These are phyloP conservation scores for Benitochromis conjunctus DNA, from an alignment of 2,113 vertebrate genomes.

Conservation along the genomic window DNA sequence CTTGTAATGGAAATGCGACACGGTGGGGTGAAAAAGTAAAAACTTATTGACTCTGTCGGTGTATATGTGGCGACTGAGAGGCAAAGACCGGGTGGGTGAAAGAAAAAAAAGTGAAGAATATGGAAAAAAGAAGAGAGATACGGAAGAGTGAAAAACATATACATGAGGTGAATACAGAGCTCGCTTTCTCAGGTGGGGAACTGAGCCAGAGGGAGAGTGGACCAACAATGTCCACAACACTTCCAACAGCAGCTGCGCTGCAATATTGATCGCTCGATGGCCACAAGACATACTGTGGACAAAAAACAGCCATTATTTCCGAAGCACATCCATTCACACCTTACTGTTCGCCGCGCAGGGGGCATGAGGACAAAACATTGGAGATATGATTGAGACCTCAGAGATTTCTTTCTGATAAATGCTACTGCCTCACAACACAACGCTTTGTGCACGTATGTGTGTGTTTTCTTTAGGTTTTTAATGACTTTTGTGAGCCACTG, in stretches of 20 bases:
- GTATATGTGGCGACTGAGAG: neutral
- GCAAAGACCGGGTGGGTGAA: neutral
- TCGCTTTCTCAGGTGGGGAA: neutral
- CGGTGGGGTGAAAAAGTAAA: neutral
- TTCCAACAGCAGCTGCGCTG: neutral
- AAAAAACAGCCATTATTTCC: conserved; percentile 15
- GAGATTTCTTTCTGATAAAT: neutral
- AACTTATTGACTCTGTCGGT: conserved; percentile 14
- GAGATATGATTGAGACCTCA: neutral
- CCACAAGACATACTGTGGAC: conserved; percentile 1
- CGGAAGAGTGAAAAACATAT: neutral
- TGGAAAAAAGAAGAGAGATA: neutral
- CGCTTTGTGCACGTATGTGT: neutral
- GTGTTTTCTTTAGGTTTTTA: neutral
- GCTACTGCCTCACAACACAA: neutral
- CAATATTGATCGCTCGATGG: neutral
- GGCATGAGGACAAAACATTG: neutral
- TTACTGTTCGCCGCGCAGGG: neutral
- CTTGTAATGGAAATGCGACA: conserved; percentile 61
- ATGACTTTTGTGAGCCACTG: rapidly evolving
- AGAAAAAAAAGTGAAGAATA: neutral
- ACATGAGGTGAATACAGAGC: neutral
- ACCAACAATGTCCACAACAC: neutral
- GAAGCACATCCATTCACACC: neutral
- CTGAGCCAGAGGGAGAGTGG: neutral